A percentile compares a stretch with the other conserved stretches of the same genome.
Conservation (phyloP, 2,888 invertebrate species). For the Eilema depressum region DNA sequence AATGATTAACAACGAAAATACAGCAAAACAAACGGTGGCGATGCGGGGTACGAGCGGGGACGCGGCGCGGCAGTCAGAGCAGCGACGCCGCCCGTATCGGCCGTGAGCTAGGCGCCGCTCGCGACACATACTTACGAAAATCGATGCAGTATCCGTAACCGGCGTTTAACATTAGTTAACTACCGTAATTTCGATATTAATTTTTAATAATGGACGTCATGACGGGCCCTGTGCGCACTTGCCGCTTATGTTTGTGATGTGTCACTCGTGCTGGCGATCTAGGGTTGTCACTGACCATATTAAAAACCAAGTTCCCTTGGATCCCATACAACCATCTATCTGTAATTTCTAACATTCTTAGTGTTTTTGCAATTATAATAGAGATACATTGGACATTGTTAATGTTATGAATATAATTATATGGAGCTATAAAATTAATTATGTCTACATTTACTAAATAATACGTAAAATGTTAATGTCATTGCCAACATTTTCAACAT, state of each 20-base stretch:
- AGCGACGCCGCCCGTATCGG: constrained; percentile 82
- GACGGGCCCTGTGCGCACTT: constrained; percentile 66
- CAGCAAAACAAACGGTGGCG: constrained; percentile 86
- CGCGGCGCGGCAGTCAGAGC: constrained; percentile 80
- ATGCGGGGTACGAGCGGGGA: constrained; percentile 75
- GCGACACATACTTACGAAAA: constrained; percentile 82
- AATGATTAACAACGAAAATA: constrained; percentile 88
- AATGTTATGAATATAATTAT: constrained; percentile 33
- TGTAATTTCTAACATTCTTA: constrained; percentile 45
- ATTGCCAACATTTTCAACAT: background rate
- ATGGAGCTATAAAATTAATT: constrained; percentile 34
- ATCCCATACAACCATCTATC: constrained; percentile 50
- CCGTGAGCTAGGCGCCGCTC: constrained; percentile 77
- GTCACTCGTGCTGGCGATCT: constrained; percentile 59
- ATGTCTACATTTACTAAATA: constrained; percentile 9
- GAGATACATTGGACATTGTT: constrained; percentile 45
- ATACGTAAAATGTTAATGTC: background rate
- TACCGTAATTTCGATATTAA: constrained; percentile 72
- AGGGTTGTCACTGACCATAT: constrained; percentile 62
- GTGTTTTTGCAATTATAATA: constrained; percentile 45
- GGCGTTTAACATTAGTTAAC: constrained; percentile 71
- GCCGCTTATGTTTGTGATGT: constrained; percentile 70
- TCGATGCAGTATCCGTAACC: constrained; percentile 85
- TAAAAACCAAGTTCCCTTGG: constrained; percentile 57
- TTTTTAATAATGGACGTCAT: constrained; percentile 68